Evolutionary conservation across 1,140 invertebrate species (phyloP).

Genomic region (Drosophila mayri): DNA sequence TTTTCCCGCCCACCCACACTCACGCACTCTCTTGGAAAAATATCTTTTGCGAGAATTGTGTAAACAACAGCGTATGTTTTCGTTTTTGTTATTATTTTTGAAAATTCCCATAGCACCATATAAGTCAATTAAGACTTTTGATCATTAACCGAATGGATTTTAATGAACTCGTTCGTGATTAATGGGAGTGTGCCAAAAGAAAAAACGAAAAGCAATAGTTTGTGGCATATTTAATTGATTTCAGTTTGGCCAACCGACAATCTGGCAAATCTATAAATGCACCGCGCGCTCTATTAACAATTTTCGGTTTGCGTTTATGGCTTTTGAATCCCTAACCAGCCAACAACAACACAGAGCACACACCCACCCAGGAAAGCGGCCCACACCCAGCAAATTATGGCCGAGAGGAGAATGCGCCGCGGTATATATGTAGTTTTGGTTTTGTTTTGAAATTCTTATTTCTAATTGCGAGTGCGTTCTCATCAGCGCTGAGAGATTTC

Average conservation of each 20-base stretch:
- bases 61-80: slow-evolving; percentile 67
- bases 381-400: slow-evolving; percentile 57
- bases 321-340: slow-evolving; percentile 29
- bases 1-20: slow-evolving; percentile 52
- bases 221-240: slow-evolving; percentile 36
- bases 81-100: slow-evolving; percentile 56
- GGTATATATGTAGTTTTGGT: slow-evolving; percentile 55
- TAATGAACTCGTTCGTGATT: slow-evolving; percentile 41
- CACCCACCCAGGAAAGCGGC: slow-evolving; percentile 36
- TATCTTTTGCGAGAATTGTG: slow-evolving; percentile 25
- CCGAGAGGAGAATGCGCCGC: slow-evolving; percentile 37
- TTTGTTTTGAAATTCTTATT: slow-evolving; percentile 70
- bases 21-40: slow-evolving; percentile 14
- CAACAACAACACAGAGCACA: neutral
- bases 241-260: slow-evolving; percentile 20
- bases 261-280: slow-evolving; percentile 59
- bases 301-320: slow-evolving; percentile 59
- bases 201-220: slow-evolving; percentile 25
- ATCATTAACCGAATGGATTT: slow-evolving; percentile 42
- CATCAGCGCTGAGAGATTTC: slow-evolving; percentile 61
- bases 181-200: slow-evolving; percentile 25
- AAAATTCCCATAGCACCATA: slow-evolving; percentile 39
- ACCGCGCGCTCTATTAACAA: slow-evolving; percentile 73
- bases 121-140: slow-evolving; percentile 44
- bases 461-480: slow-evolving; percentile 70